Evolutionary conservation across 2,797 vertebrate genomes (phyloP), one percentile per base, ranked within the genome.

Genomic region (Scleropages formosus): DNA sequence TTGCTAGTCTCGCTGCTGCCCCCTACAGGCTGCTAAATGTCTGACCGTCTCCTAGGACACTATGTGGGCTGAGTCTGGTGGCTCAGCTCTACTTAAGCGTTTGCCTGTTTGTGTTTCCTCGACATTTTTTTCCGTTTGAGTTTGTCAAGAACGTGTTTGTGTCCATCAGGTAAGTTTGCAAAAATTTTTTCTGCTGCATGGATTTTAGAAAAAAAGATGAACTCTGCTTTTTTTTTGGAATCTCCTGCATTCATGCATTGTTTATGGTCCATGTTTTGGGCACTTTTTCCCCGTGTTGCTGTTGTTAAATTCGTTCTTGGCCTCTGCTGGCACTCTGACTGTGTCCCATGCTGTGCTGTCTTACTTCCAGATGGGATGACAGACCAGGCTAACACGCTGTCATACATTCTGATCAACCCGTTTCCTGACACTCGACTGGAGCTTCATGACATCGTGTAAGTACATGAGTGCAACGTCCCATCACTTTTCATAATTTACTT

Each of bases 321-420:
- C 12, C 7, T 8, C 6, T 62, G 53, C 39, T 10, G 66, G 18
- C 73, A 26, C 24, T 39, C 18, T n/a, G 13, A 72, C 73, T 31
- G 46, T 51, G 9, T 61, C 46, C 47, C 60, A n/a, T 44, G 39
- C 77, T 83, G 73, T 84, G 79, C 61, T 85, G 71, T 87, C 49
- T 47, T 51, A 15, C 49, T 24, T 15, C 15, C 87, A 95, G 93
- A 93, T 82, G 94, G 92, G 74, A 91, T 94, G 91, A 93, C 91
- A 70, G 94, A 94, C 83, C 93, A 93, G 71, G 90, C 92, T 75
- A 94, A 94, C 88, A 90, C 92, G 77, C 83, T 94, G 75, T 94
- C 93, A 12, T 94, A 95, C 82, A 94, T 95, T 85, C 94, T 95
- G 77, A 94, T 95, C 89, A 95, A 94, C 83, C 94, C 93, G 4